phyloP scores from a whole-genome alignment of 2,888 invertebrate species.

The Volucella inflata region DNA sequence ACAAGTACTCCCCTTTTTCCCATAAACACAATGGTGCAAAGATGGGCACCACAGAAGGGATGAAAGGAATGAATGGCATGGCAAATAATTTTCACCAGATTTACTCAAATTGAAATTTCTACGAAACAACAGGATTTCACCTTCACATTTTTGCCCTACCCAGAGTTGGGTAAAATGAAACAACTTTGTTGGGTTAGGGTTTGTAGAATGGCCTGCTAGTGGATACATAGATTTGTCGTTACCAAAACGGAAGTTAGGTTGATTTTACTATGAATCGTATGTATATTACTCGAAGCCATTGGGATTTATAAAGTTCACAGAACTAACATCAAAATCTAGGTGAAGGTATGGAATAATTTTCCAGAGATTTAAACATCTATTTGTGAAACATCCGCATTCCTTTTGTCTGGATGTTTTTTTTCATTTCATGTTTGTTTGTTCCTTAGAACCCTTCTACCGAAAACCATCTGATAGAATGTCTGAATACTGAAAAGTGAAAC shows the following conservation, averaged over 20 bases:
- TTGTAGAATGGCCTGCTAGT: background rate
- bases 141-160: constrained; percentile 44
- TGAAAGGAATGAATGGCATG: constrained; percentile 17
- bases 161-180: constrained; percentile 7
- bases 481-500: background rate
- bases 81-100: constrained; percentile 57
- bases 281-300: background rate
- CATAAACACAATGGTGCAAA: background rate
- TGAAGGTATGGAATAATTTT: constrained; percentile 57
- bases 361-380: constrained; percentile 39
- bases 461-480: constrained; percentile 11
- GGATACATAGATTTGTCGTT: no score
- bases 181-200: constrained; percentile 15
- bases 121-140: constrained; percentile 46
- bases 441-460: background rate
- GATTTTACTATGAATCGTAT: background rate
- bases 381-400: constrained; percentile 37
- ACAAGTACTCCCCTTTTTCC: constrained; percentile 22
- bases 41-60: background rate
- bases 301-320: constrained; percentile 23
- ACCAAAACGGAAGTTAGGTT: background rate
- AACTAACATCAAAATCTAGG: constrained; percentile 59
- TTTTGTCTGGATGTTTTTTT: constrained; percentile 18
- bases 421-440: constrained; percentile 9
- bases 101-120: constrained; percentile 59